A percentile compares a stretch with the other conserved stretches of the same genome.
Evolutionary conservation across 2,888 invertebrate species (phyloP).

Genomic region (Rhagophthalmus giganteus): DNA sequence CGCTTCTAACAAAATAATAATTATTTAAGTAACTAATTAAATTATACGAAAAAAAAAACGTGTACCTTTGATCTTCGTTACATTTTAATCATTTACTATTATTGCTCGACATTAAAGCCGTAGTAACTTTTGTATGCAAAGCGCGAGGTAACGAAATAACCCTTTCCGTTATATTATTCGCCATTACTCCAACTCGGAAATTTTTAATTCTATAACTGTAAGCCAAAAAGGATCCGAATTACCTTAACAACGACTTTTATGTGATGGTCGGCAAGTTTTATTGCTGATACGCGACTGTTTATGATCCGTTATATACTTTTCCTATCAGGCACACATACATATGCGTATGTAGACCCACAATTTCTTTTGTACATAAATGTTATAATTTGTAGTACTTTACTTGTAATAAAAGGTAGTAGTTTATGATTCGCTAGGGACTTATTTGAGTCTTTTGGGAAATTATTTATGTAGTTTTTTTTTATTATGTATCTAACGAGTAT

Average conservation of each 20-base stretch:
- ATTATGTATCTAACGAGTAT: too few species aligned
- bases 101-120: neutral
- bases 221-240: slow-evolving; percentile 5
- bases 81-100: neutral
- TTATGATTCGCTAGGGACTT: too few species aligned
- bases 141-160: neutral
- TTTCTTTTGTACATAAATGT: too few species aligned
- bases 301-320: slow-evolving; percentile 4
- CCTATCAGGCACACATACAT: too few species aligned
- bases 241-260: slow-evolving; percentile 5
- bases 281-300: slow-evolving; percentile 6
- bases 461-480: too few species aligned
- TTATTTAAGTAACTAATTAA: too few species aligned
- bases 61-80: neutral
- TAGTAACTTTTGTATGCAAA: neutral
- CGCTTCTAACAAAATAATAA: too few species aligned
- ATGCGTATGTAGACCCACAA: too few species aligned
- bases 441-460: too few species aligned
- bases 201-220: slow-evolving; percentile 11
- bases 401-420: too few species aligned
- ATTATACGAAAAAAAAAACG: neutral
- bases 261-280: slow-evolving; percentile 7
- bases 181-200: slow-evolving; percentile 1
- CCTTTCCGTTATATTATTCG: slow-evolving; percentile 1
- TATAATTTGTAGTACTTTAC: too few species aligned